Percentiles rank a stretch among this genome's conserved stretches.
These are phyloP conservation scores for Cercopithecus diana DNA, from an alignment of 2,797 vertebrate genomes.

Conservation along the genomic window DNA sequence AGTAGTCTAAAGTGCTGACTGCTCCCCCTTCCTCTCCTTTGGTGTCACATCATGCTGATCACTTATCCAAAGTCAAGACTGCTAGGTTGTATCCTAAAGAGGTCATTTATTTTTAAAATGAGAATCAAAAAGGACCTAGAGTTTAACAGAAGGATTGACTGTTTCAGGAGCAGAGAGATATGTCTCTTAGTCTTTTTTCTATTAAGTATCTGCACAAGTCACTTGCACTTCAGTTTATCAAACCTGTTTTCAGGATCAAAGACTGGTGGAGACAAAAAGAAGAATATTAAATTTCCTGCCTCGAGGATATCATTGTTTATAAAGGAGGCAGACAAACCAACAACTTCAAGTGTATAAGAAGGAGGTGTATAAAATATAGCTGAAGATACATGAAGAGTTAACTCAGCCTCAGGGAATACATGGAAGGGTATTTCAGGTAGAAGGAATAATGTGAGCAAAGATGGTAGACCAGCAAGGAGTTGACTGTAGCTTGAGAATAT, in stretches of 20 bases:
- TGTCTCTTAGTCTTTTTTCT: background rate
- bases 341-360: background rate
- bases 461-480: background rate
- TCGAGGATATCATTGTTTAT: background rate
- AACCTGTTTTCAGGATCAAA: background rate
- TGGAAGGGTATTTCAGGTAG: background rate
- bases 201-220: background rate
- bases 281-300: background rate
- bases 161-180: background rate
- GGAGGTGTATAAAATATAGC: background rate
- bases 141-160: background rate
- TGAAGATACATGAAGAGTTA: background rate
- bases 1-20: background rate
- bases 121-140: background rate
- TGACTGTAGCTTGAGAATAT: background rate
- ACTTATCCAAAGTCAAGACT: background rate
- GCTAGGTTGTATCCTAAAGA: background rate
- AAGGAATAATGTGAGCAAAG: background rate
- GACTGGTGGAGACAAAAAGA: background rate
- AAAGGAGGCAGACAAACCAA: background rate
- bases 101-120: background rate
- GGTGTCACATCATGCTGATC: background rate
- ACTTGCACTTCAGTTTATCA: background rate
- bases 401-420: background rate
- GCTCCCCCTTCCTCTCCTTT: background rate